A percentile compares a stretch with the other conserved stretches of the same genome.
Evolutionary conservation across 1,140 invertebrate genomes (phyloP).

Genomic region (Procambarus clarkii): DNA sequence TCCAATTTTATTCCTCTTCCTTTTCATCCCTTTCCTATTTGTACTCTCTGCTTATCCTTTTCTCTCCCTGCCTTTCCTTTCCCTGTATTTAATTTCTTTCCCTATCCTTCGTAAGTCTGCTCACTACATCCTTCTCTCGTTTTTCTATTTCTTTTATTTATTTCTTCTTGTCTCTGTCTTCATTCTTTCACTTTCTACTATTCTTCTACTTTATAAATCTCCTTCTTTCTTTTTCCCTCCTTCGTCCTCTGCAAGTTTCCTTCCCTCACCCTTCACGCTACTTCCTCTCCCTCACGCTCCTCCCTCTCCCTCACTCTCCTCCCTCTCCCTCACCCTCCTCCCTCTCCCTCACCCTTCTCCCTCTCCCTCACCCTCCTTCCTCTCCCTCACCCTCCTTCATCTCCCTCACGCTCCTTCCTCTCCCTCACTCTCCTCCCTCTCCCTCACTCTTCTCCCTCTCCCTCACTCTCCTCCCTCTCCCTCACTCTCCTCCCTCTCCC

Average conservation of each 20-base stretch:
- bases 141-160: not conserved
- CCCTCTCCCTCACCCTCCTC: not conserved
- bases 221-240: not conserved
- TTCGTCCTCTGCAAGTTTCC: no score
- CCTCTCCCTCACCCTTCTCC: not conserved
- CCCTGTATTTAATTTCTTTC: no score
- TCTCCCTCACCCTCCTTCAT: not conserved
- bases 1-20: no score
- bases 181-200: not conserved
- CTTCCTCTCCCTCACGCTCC: not conserved
- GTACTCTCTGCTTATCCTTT: no score
- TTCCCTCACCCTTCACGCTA: no score
- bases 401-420: not conserved
- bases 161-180: not conserved
- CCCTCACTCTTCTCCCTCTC: not conserved
- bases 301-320: no score
- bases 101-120: no score
- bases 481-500: not conserved
- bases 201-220: not conserved
- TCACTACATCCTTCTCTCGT: no score
- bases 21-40: no score
- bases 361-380: not conserved
- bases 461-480: not conserved
- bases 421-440: not conserved
- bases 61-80: no score